A percentile compares a stretch with the other conserved stretches of the same genome.
Conservation (phyloP, 53 echinoderm and acorn worm genomes). For the Actinopyga echinites region DNA sequence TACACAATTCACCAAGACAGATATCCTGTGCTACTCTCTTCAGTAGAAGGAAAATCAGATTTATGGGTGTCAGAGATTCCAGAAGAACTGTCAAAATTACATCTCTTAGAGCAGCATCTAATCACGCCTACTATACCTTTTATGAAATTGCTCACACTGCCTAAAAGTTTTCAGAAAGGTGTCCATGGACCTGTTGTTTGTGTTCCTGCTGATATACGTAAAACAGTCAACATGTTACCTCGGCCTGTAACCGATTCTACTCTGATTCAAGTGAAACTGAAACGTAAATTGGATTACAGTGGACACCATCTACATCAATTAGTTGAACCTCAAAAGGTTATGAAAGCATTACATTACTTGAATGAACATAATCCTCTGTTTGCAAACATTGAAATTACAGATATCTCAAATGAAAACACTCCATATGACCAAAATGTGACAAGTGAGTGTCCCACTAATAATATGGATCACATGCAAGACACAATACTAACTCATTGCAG, state of each 20-base stretch:
- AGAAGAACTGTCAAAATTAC: slow-evolving; percentile 3
- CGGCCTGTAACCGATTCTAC: slow-evolving; percentile 51
- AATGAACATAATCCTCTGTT: slow-evolving; percentile 42
- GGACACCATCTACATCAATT: slow-evolving; percentile 64
- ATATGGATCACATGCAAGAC: too few relatives aligned
- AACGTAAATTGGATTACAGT: slow-evolving; percentile 67
- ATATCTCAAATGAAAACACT: too few relatives aligned
- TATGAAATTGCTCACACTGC: slow-evolving; percentile 54
- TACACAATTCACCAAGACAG: not conserved
- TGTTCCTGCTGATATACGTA: slow-evolving; percentile 43
- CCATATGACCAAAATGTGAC: too few relatives aligned
- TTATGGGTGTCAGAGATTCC: slow-evolving; percentile 19
- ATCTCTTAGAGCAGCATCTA: slow-evolving; percentile 43
- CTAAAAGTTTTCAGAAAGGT: slow-evolving; percentile 52
- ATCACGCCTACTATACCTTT: slow-evolving; percentile 50
- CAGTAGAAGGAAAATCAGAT: not conserved
- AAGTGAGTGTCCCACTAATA: too few relatives aligned
- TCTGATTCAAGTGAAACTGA: slow-evolving; percentile 61
- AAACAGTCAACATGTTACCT: slow-evolving; percentile 46
- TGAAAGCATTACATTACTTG: slow-evolving; percentile 54
- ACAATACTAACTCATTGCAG: too few relatives aligned
- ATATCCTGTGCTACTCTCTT: not conserved
- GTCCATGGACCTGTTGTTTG: slow-evolving; percentile 61
- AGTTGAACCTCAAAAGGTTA: slow-evolving; percentile 55
- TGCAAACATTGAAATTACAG: slow-evolving; percentile 27